Conservation (phyloP, 2,797 vertebrate genomes). For the Helarctos malayanus region DNA sequence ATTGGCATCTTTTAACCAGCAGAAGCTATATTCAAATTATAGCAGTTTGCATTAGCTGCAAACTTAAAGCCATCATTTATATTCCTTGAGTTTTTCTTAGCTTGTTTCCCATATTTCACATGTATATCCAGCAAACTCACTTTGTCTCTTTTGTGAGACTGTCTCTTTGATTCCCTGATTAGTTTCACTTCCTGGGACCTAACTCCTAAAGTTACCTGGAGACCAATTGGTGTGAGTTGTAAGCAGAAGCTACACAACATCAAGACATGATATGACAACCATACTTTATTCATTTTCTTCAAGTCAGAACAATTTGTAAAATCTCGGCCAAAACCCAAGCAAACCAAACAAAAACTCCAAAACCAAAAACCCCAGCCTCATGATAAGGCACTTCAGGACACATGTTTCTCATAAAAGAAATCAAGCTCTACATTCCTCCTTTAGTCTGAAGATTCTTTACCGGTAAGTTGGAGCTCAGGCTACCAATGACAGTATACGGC, state of each 20-base stretch:
- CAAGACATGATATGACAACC: not conserved
- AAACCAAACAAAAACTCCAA: not conserved
- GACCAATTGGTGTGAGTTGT: not conserved
- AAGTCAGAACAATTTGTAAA: conserved; percentile 52
- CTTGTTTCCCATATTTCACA: not conserved
- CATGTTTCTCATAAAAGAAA: not conserved
- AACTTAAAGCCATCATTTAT: conserved; percentile 1
- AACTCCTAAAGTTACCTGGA: not conserved
- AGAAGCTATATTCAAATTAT: conserved; percentile 66
- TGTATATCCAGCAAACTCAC: not conserved
- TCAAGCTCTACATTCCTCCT: not conserved
- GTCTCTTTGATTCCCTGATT: not conserved
- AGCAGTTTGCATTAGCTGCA: conserved; percentile 42
- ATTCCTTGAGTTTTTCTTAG: not conserved
- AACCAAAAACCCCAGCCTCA: not conserved
- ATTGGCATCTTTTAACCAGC: conserved; percentile 59
- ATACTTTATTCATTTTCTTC: conserved; percentile 46
- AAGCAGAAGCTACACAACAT: not conserved
- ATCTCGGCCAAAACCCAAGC: not conserved
- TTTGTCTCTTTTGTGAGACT: not conserved
- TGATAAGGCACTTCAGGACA: not conserved
- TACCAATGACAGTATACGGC: not conserved
- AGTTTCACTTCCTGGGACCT: not conserved
- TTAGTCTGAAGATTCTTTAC: not conserved
- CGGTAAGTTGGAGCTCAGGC: not conserved